These are phyloP conservation scores for Tapirus terrestris DNA, from an alignment of 2,113 vertebrate species.

Conservation along the genomic window DNA sequence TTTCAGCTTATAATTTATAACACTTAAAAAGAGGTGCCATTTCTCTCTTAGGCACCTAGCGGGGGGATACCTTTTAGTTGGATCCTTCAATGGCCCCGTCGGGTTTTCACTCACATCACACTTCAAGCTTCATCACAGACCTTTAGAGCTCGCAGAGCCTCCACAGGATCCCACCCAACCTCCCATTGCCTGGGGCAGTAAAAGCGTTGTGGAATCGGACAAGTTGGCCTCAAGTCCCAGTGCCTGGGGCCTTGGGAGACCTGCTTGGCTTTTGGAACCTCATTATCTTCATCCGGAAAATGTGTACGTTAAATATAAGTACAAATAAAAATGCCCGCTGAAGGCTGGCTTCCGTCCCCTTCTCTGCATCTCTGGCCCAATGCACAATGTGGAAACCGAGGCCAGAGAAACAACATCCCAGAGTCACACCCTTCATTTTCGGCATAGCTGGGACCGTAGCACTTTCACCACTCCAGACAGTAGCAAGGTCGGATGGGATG, in stretches of 20 bases:
- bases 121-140: background rate
- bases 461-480: background rate
- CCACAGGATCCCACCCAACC: background rate
- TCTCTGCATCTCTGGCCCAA: background rate
- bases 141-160: background rate
- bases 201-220: background rate
- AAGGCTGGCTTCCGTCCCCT: background rate
- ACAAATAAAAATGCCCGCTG: background rate
- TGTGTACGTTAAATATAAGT: background rate
- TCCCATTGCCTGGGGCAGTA: background rate
- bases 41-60: background rate
- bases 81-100: background rate
- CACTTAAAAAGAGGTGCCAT: background rate
- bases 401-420: background rate
- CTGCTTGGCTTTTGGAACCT: background rate
- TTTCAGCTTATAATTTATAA: background rate
- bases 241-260: background rate
- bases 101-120: background rate
- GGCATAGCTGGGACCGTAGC: background rate
- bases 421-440: background rate
- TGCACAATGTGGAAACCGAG: background rate
- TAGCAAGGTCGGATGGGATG: background rate
- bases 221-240: background rate
- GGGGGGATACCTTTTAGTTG: background rate
- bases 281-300: background rate